Percentiles rank a stretch among this genome's conserved stretches.
phyloP scores from a whole-genome alignment of 2,113 vertebrate species.

The Carlito syrichta region DNA sequence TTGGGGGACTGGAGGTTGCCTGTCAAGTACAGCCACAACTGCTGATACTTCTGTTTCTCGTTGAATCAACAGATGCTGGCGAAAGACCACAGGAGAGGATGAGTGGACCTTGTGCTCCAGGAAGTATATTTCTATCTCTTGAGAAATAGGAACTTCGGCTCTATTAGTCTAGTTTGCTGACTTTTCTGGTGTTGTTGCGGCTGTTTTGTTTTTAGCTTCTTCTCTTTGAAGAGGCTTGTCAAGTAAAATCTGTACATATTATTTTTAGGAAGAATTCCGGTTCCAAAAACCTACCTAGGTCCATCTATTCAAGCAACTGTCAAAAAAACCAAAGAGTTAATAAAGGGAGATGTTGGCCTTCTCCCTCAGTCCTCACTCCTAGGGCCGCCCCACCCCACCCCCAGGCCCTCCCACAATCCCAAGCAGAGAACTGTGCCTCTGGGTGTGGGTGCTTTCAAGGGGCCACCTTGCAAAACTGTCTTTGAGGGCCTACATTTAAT shows the following conservation, averaged over 20 bases:
- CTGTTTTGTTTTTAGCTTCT: conserved; percentile 6
- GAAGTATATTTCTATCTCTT: conserved; percentile 56
- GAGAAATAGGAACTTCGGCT: conserved; percentile 64
- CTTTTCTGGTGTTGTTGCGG: background rate
- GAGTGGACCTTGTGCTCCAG: conserved; percentile 25
- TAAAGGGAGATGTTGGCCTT: background rate
- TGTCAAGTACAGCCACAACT: rapidly evolving
- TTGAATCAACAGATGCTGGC: background rate
- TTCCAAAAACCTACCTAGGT: background rate
- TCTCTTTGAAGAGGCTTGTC: conserved; percentile 25
- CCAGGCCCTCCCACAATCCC: background rate
- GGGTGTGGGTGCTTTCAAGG: background rate
- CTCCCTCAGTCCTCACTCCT: background rate
- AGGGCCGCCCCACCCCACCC: no score
- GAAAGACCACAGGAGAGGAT: background rate
- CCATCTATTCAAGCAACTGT: background rate
- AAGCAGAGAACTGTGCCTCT: background rate
- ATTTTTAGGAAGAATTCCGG: conserved; percentile 52
- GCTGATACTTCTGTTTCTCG: background rate
- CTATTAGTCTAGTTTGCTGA: conserved; percentile 15
- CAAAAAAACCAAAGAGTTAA: background rate
- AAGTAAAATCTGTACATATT: background rate
- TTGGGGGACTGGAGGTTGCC: background rate
- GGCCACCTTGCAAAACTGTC: background rate
- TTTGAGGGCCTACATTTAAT: background rate